Evolutionary conservation across 1,140 invertebrate species (phyloP), one percentile per base, ranked within the genome.

Genomic region (Achatina immaculata): DNA sequence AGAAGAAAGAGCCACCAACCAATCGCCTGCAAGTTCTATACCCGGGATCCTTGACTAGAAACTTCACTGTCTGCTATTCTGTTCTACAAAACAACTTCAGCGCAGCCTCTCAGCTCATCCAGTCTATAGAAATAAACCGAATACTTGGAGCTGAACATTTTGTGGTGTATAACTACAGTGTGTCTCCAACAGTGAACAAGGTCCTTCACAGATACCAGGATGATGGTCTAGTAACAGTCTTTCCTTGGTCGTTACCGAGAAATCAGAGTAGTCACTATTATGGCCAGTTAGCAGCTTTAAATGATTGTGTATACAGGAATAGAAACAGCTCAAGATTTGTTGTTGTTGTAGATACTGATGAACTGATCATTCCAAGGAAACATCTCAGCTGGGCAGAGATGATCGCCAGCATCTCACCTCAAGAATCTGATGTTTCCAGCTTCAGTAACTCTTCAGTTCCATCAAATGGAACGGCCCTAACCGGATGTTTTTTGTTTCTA

Each of bases 231-330:
- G 36, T 76, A 16, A 76, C 74, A 36, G 74, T 76, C 21, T 31
- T 76, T 1, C 9, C 6, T 4, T 62, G 48, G 74, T 36, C 74
- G 6, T 4, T 76, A 24, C 74, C 74, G n/a, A 96, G 98, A 92
- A 69, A 34, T 21, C 14, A 51, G 7, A 43, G 21, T 28, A 34
- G 11, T 24, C 40, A 36, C 28, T 76, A 62, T 31, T 43, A 62
- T 28, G 38, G 42, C 3, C 48, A 76, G 62, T 40, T 58, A 24
- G 28, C 34, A 1, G 74, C 74, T 6, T 34, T 76, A 36, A 76
- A 76, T 28, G 74, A 76, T 34, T 76, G 74, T 62, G 19, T 4
- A 24, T 76, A 76, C 24, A 48, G 74, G 19, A 76, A 76, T 31
- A 21, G 55, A 6, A 40, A 40, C 74, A 40, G 36, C 3, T 76